Evolutionary conservation across 2,888 invertebrate species (phyloP), one percentile per base, ranked within the genome.

Genomic region (Drosophila anomelani): DNA sequence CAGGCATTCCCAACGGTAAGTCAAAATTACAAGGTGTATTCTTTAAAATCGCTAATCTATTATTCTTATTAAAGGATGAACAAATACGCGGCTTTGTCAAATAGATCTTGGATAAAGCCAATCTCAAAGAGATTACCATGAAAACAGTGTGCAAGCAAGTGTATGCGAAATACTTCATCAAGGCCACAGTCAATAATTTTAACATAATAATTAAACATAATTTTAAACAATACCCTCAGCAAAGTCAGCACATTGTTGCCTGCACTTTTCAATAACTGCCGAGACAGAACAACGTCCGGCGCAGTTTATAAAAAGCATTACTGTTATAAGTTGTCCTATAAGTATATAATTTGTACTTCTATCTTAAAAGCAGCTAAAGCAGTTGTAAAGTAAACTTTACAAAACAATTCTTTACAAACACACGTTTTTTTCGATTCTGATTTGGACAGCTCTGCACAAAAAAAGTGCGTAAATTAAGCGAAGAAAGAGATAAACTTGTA

Each of bases 101-200:
- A 93, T 96, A 96, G 93, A 96, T 97, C 90, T 93, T 97, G 89
- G 96, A 97, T 90, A 96, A 96, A 81, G 97, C 97, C 56, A 96
- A 97, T 94, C 93, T 97, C 91, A 97, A 97, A 94, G 96, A 97
- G 94, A 96, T 97, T 86, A 97, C 97, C 56, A 97, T 97, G 97
- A 97, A 97, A 94, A 97, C 96, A 53, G 97, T 97, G 86, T 97
- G 97, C 94, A 96, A 97, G 93, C 96, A 96, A 94, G 97, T 97
- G 71, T 97, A 96, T 93, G 96, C 95, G 88, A 96, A 96, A 93
- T 97, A 96, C 97, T 97, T 97, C 94, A 97, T 97, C 92, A 97
- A 97, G 94, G 94, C 95, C 81, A 97, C 97, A 93, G 97, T 97
- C 90, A 96, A 96, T 97, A 92, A 94, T 13, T n/a, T 8, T 9